A percentile compares a stretch with the other conserved stretches of the same genome.
Evolutionary conservation across 2,797 vertebrate species (phyloP).

Genomic region (Rhinophrynus dorsalis): DNA sequence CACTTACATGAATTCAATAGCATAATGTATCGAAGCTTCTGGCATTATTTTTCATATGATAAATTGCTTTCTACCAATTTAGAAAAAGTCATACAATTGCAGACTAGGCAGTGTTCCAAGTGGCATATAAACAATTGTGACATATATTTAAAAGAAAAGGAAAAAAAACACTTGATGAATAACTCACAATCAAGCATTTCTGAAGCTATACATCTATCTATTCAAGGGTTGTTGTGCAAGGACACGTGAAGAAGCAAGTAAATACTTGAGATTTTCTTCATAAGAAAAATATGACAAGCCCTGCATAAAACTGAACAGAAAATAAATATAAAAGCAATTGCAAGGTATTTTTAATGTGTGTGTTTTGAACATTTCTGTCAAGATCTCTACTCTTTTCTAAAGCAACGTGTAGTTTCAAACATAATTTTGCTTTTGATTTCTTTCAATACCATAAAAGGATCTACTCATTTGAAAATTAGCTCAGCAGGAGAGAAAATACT

Average conservation of each 20-base stretch:
- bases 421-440: constrained; percentile 43
- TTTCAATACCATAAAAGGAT: constrained; percentile 44
- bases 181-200: background rate
- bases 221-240: background rate
- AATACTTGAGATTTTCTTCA: background rate
- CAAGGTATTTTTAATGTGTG: constrained; percentile 26
- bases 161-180: background rate
- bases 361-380: constrained; percentile 47
- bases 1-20: background rate
- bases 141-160: background rate
- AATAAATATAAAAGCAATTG: constrained; percentile 28
- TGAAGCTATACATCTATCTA: background rate
- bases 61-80: background rate
- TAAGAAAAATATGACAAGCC: constrained; percentile 24
- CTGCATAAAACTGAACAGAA: constrained; percentile 9
- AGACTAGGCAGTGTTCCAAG: background rate
- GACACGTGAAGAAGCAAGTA: background rate
- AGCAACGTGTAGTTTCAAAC: constrained; percentile 31
- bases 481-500: constrained; percentile 40
- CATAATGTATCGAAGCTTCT: background rate
- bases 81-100: background rate
- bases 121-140: constrained; percentile 5
- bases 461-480: constrained; percentile 49
- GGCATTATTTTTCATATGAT: background rate
- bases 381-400: constrained; percentile 37